Evolutionary conservation across 2,888 invertebrate genomes (phyloP), one percentile per base, ranked within the genome.

Genomic region (Colletes collaris): DNA sequence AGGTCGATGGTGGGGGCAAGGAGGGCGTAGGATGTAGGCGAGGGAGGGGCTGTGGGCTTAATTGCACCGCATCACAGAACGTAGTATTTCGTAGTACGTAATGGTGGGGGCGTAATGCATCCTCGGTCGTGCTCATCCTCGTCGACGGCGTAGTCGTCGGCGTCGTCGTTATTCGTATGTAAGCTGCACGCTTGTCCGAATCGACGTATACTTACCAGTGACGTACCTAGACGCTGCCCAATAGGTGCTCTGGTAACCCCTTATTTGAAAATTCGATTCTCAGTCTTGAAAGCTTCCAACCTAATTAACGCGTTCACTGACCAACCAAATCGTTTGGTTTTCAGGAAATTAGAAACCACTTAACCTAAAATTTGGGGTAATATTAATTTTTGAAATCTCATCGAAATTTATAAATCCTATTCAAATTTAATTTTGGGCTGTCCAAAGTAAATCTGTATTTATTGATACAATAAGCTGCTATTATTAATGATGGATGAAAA

Each of bases 31-130:
- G 70, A 72, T 40, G 64, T 13, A n/a, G 64, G 64, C 35, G 70
- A 65, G 59, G 76, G 77, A 52, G 73, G 68, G 80, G 80, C 72
- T 76, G 69, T 78, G 65, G 64, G 85, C 81, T 83, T 87, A 87
- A 88, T 85, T 85, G 82, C 84, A 79, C 81, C 80, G 83, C 79
- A 86, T 86, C 87, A 87, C 88, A 86, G 82, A 85, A 83, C 87
- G 87, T 89, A 89, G 88, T 89, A 88, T 88, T 88, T 88, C 88
- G 89, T 89, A 89, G 89, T 89, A 89, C 89, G 89, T 88, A 81
- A 77, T 69, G 76, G 81, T 69, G 79, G 76, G 67, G 77, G 70
- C 70, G 82, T 84, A 83, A 79, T 79, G 86, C 81, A 80, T 76
- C 74, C 76, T 75, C 73, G 79, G 66, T 53, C 50, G 65, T 67